Evolutionary conservation across 2,797 vertebrate genomes (phyloP).

Genomic region (Onychomys torridus): DNA sequence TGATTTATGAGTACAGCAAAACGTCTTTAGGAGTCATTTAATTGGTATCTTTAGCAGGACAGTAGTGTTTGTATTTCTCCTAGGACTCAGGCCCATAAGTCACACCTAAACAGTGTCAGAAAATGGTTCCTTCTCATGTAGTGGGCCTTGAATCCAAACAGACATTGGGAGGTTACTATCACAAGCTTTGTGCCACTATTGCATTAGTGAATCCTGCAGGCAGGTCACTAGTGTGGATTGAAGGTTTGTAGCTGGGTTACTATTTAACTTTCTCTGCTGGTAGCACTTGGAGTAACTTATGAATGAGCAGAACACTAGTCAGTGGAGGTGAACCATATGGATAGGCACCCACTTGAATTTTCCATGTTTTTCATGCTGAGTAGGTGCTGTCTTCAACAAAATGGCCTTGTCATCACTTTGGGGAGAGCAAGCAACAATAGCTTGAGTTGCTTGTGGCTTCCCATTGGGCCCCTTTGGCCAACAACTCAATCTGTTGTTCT

Average conservation of each 20-base stretch:
- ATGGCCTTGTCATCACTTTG: background rate
- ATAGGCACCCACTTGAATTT: background rate
- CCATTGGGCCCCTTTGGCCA: background rate
- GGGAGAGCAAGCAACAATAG: background rate
- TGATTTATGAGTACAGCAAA: background rate
- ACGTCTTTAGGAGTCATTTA: background rate
- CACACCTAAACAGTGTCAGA: background rate
- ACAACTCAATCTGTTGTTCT: background rate
- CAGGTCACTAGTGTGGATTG: background rate
- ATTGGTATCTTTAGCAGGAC: background rate
- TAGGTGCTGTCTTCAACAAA: too few species aligned
- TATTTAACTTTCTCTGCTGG: background rate
- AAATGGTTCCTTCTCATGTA: background rate
- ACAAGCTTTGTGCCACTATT: background rate
- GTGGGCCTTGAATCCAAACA: background rate
- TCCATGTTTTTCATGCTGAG: background rate
- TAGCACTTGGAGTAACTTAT: background rate
- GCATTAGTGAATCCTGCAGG: background rate
- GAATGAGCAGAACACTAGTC: background rate
- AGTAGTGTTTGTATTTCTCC: background rate
- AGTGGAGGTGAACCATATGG: background rate
- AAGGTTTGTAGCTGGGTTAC: background rate
- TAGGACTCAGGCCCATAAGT: background rate
- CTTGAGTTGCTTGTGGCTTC: background rate
- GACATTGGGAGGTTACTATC: background rate